A percentile compares a stretch with the other conserved stretches of the same genome.
phyloP scores from a whole-genome alignment of 2,797 vertebrate species.

The Fistularia tabacaria region DNA sequence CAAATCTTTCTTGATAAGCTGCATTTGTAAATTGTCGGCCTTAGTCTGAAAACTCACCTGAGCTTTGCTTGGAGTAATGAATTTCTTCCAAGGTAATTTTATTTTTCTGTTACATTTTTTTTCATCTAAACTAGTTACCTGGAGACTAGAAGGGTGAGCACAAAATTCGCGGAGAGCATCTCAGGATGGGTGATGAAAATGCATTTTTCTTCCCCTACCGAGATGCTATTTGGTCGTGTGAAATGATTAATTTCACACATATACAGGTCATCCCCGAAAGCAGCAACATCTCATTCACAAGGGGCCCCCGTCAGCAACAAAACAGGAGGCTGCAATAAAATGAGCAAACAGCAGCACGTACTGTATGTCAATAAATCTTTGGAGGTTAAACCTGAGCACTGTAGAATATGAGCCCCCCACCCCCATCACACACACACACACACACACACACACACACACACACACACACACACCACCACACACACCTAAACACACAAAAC shows the following conservation, averaged over 20 bases:
- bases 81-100: constrained; percentile 15
- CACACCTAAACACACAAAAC: too few relatives aligned
- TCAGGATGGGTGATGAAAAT: constrained; percentile 63
- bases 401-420: constrained; percentile 56
- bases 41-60: constrained; percentile 24
- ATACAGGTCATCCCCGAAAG: constrained; percentile 75
- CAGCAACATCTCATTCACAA: constrained; percentile 74
- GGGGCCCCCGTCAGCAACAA: constrained; percentile 74
- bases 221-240: constrained; percentile 67
- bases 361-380: constrained; percentile 72
- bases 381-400: constrained; percentile 70
- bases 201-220: constrained; percentile 47
- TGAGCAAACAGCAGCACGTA: constrained; percentile 67
- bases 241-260: constrained; percentile 77
- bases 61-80: constrained; percentile 26
- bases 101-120: constrained; percentile 12
- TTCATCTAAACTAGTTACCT: constrained; percentile 41
- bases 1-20: constrained; percentile 5
- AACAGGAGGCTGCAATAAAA: constrained; percentile 73
- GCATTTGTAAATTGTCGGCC: constrained; percentile 20
- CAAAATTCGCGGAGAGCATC: constrained; percentile 41
- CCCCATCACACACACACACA: constrained; percentile 9
- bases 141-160: constrained; percentile 23
- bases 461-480: too few relatives aligned
- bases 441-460: too few relatives aligned